Conservation (phyloP, 2,797 vertebrate genomes). For the Potorous gilbertii region DNA sequence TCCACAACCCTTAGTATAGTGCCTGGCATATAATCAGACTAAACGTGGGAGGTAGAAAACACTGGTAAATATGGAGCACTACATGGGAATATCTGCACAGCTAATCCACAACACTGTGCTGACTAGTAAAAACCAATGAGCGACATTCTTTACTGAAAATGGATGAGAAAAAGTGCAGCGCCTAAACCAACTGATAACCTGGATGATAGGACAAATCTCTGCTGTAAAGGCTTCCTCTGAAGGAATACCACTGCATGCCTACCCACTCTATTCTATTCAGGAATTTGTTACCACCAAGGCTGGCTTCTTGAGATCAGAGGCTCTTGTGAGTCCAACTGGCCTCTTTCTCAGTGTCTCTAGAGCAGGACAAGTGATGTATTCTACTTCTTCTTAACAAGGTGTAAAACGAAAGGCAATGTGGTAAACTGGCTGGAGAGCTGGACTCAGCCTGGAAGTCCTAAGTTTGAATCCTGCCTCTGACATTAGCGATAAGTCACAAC, state of each 20-base stretch:
- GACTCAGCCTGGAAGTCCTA: neutral
- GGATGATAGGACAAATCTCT: neutral
- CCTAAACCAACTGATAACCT: neutral
- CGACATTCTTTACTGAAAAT: conserved; percentile 6
- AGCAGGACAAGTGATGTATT: neutral
- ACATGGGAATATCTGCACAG: conserved; percentile 2
- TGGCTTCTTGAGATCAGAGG: conserved; percentile 22
- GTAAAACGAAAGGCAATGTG: conserved; percentile 24
- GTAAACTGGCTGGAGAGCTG: neutral
- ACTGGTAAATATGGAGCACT: conserved; percentile 55
- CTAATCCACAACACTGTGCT: conserved; percentile 40
- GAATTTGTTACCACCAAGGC: neutral
- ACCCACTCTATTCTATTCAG: neutral
- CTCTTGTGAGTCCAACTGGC: neutral
- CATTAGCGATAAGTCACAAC: neutral
- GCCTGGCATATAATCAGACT: neutral
- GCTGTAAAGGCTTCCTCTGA: neutral
- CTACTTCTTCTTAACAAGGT: conserved; percentile 18
- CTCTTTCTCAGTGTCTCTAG: neutral
- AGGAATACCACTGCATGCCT: neutral
- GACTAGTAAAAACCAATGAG: conserved; percentile 50
- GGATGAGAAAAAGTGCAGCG: neutral
- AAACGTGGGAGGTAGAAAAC: conserved; percentile 18
- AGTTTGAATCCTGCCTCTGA: neutral
- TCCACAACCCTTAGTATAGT: neutral